Evolutionary conservation across 1,140 invertebrate genomes (phyloP).

Genomic region (Tenebrio molitor): DNA sequence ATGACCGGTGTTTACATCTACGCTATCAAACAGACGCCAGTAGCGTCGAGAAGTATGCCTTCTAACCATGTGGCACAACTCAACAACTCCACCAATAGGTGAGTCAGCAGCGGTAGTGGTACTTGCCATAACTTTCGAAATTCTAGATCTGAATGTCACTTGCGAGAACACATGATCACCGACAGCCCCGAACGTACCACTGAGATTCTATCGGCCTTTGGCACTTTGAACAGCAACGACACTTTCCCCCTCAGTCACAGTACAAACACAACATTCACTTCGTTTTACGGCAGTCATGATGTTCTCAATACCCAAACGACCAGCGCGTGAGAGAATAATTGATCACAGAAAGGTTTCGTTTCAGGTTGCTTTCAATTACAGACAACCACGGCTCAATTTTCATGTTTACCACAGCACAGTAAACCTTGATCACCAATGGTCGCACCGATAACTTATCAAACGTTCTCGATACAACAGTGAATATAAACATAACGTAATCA

Average conservation of each 20-base stretch:
- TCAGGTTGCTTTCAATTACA: neutral
- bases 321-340: slow-evolving; percentile 55
- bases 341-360: too few species aligned
- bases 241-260: slow-evolving; percentile 68
- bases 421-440: too few species aligned
- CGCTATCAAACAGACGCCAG: slow-evolving; percentile 74
- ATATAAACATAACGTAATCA: too few species aligned
- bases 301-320: slow-evolving; percentile 60
- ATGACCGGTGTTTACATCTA: slow-evolving; percentile 83
- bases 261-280: slow-evolving; percentile 78
- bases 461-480: too few species aligned
- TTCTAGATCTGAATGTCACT: slow-evolving; percentile 61
- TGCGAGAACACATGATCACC: slow-evolving; percentile 62
- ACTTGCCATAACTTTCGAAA: slow-evolving; percentile 1
- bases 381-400: neutral
- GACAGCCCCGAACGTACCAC: slow-evolving; percentile 60
- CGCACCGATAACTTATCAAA: too few species aligned
- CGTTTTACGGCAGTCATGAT: slow-evolving; percentile 73
- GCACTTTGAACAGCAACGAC: slow-evolving; percentile 63
- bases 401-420: too few species aligned
- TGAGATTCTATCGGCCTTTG: slow-evolving; percentile 62
- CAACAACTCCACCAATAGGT: slow-evolving; percentile 51
- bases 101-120: neutral
- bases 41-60: slow-evolving; percentile 63
- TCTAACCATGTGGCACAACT: slow-evolving; percentile 48